Base-by-base conservation (phyloP, 2,888 invertebrate genomes). In the Yponomeuta malinellus region DNA sequence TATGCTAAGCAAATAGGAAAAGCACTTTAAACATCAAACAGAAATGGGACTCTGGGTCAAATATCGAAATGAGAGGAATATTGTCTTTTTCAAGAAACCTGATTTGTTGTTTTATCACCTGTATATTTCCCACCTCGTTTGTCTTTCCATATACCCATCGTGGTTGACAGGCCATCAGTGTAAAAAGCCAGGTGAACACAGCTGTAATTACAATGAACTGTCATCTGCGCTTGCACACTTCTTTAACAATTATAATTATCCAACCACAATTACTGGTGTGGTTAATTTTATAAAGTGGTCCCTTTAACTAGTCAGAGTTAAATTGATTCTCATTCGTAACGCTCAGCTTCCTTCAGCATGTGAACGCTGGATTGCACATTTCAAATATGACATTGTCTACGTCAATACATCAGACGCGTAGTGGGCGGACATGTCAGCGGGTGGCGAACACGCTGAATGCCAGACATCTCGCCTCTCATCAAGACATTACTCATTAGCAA, bases 401-500 rank as follows among this genome's bases (percentile, higher is more conserved):
- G 68, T 68, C 48, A 68, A 68, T 68, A 43, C 48, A 33, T 68
- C 43, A 48, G 68, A 68, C 6, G 23, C 23, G 68, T 37, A 63
- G 70, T 70, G 70, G 70, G 70, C 70, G 63, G 70, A 70, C 63
- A 70, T 63, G 63, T 63, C 70, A 70, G 70, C 70, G 70, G 70
- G 70, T 70, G 70, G 70, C 63, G 23, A 8, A 43, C n/a, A 12
- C n/a, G 52, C 68, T 48, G 23, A 63, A 70, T 63, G 33, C 70
- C 70, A 33, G 66, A 68, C n/a, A 52, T 63, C 43, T 72, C 68
- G 2, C 48, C 59, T 71, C 72, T 73, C 71, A 72, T 64, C 73
- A 71, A 74, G 71, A 71, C 71, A 71, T 73, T 74, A 73, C 70
- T 73, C 71, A 70, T 71, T 70, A 70, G 69, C 73, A 72, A 70